Percentiles rank a stretch among this genome's conserved stretches.
phyloP scores from a whole-genome alignment of 1,140 invertebrate species.

The Drosophila sulfurigaster region DNA sequence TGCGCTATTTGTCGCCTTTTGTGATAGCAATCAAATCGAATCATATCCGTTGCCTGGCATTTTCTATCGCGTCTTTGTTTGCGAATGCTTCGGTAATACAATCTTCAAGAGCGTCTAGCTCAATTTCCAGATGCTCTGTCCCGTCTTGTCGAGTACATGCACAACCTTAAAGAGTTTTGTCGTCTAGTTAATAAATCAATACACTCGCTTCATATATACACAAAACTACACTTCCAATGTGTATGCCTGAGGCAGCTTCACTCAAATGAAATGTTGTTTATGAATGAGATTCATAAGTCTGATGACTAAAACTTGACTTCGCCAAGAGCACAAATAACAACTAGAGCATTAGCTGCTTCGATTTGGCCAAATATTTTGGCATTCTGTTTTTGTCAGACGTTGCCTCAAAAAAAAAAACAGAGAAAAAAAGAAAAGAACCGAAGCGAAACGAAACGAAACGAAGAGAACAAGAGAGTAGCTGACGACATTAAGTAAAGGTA shows the following conservation, averaged over 20 bases:
- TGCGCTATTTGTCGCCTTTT: slow-evolving; percentile 72
- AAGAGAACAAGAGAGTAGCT: slow-evolving; percentile 15
- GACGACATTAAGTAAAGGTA: slow-evolving; percentile 48
- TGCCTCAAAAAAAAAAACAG: too few species aligned
- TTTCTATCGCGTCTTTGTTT: slow-evolving; percentile 16
- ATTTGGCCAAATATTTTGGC: neutral
- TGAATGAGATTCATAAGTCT: neutral
- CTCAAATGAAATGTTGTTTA: neutral
- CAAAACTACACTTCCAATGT: neutral
- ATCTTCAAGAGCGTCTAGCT: slow-evolving; percentile 54
- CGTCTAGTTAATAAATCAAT: neutral
- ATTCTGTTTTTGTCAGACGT: slow-evolving; percentile 17
- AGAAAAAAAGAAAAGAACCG: neutral
- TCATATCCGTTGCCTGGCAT: slow-evolving; percentile 65
- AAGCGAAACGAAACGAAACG: too few species aligned
- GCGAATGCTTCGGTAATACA: slow-evolving; percentile 53
- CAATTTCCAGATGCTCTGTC: neutral
- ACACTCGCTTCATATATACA: neutral
- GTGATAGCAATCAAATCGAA: slow-evolving; percentile 79
- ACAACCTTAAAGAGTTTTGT: slow-evolving; percentile 19
- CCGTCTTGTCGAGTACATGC: neutral
- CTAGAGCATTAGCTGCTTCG: slow-evolving; percentile 23
- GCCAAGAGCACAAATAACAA: neutral
- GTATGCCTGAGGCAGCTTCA: neutral
- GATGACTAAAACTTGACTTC: neutral